Conservation (phyloP, 2,797 vertebrate genomes). For the Sebastes variabilis region DNA sequence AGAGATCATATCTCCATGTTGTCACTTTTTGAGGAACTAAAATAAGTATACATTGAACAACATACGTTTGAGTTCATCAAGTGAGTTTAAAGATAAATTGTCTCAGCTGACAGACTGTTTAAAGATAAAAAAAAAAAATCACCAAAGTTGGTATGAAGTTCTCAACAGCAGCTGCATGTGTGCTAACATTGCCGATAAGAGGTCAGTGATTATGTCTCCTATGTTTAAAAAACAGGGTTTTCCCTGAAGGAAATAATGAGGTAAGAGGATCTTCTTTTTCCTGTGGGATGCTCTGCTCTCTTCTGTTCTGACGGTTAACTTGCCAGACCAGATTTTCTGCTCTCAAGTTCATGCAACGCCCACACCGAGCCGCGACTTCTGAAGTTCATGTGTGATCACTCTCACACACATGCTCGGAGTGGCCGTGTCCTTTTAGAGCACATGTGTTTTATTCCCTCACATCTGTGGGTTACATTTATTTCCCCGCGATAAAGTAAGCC, state of each 20-base stretch:
- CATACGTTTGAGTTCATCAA: not conserved
- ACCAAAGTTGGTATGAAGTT: not conserved
- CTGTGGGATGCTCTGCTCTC: conserved; percentile 32
- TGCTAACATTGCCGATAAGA: not conserved
- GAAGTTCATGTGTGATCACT: conserved; percentile 28
- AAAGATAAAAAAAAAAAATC: not conserved
- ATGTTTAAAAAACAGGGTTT: conserved; percentile 2
- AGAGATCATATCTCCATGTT: not conserved
- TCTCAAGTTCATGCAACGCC: conserved; percentile 32
- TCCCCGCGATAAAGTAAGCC: not conserved
- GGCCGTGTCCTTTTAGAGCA: not conserved
- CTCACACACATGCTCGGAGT: conserved; percentile 30
- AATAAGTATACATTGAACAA: not conserved
- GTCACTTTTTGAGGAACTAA: not conserved
- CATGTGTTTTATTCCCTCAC: conserved; percentile 40
- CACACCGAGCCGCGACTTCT: conserved; percentile 25
- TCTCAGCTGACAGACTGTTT: not conserved
- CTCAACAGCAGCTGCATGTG: not conserved
- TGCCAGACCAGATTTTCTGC: conserved; percentile 69
- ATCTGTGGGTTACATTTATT: conserved; percentile 31
- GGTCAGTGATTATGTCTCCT: not conserved
- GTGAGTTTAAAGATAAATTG: not conserved
- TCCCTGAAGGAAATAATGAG: conserved; percentile 52
- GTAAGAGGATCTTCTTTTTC: conserved; percentile 62
- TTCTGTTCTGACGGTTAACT: conserved; percentile 66